Conservation (phyloP, 1,140 invertebrate species). For the Platorchestia sp. region DNA sequence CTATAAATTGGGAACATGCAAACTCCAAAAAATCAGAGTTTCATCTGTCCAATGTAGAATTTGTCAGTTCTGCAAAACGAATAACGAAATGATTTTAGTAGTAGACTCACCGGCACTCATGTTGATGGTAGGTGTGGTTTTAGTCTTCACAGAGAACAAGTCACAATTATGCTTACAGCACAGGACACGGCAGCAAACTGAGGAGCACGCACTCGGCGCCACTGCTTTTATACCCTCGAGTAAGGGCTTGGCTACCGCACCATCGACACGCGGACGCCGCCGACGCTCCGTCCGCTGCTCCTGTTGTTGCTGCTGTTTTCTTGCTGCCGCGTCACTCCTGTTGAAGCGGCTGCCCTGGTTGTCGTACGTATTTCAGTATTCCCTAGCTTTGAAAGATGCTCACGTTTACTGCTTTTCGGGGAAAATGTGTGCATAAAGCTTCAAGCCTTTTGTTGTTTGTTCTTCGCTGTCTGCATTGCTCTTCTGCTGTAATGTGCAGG, state of each 20-base stretch:
- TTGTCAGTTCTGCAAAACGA: not conserved
- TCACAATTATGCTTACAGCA: slow-evolving; percentile 27
- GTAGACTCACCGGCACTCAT: slow-evolving; percentile 47
- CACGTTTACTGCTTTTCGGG: not conserved
- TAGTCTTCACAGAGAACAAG: slow-evolving; percentile 27
- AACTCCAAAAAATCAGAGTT: not conserved
- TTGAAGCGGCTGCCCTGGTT: not conserved
- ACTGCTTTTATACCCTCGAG: slow-evolving; percentile 5
- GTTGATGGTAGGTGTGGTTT: slow-evolving; percentile 4
- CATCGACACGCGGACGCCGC: not conserved
- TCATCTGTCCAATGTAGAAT: not conserved
- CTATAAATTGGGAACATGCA: not conserved
- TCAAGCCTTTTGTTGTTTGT: not conserved
- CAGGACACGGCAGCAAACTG: slow-evolving; percentile 51
- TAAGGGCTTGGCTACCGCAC: slow-evolving; percentile 35
- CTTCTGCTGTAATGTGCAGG: not conserved
- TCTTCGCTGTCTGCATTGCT: not conserved
- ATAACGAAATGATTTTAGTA: not conserved
- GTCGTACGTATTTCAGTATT: not conserved
- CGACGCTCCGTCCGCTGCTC: not conserved
- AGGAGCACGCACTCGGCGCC: slow-evolving; percentile 22
- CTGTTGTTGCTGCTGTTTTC: not conserved
- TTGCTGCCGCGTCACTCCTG: slow-evolving; percentile 12
- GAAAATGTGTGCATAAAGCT: not conserved
- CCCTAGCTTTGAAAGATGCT: not conserved